Conservation (phyloP, 2,888 invertebrate genomes). For the Trachelus troglodyta region DNA sequence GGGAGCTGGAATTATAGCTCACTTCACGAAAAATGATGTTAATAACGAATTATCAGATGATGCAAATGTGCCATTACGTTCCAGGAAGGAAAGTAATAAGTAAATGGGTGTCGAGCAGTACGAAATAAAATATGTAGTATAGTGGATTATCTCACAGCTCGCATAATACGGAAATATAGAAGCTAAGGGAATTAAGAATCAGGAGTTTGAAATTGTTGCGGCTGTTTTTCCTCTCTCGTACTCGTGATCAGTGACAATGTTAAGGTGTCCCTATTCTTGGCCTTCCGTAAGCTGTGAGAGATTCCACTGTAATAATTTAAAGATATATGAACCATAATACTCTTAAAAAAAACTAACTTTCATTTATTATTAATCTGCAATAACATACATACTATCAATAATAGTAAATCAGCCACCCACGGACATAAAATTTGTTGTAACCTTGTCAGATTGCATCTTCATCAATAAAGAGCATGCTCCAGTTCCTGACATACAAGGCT, state of each 20-base stretch:
- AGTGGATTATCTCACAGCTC: too few relatives aligned
- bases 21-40: conserved; percentile 22
- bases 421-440: not conserved
- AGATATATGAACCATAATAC: not conserved
- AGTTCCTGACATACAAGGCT: conserved; percentile 85
- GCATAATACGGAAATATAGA: too few relatives aligned
- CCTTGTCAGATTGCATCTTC: conserved; percentile 28
- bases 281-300: too few relatives aligned
- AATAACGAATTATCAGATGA: not conserved
- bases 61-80: not conserved
- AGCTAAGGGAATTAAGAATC: too few relatives aligned
- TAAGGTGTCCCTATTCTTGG: too few relatives aligned
- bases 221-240: too few relatives aligned
- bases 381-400: not conserved
- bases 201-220: too few relatives aligned
- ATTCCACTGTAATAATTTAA: not conserved
- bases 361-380: not conserved
- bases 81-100: not conserved
- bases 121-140: not conserved
- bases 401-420: not conserved
- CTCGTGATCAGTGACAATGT: too few relatives aligned
- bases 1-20: conserved; percentile 55
- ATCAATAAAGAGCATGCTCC: conserved; percentile 74
- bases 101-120: not conserved
- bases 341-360: not conserved